Base-by-base conservation (phyloP, 1,140 invertebrate genomes). In the Dinothrombium tinctorium region DNA sequence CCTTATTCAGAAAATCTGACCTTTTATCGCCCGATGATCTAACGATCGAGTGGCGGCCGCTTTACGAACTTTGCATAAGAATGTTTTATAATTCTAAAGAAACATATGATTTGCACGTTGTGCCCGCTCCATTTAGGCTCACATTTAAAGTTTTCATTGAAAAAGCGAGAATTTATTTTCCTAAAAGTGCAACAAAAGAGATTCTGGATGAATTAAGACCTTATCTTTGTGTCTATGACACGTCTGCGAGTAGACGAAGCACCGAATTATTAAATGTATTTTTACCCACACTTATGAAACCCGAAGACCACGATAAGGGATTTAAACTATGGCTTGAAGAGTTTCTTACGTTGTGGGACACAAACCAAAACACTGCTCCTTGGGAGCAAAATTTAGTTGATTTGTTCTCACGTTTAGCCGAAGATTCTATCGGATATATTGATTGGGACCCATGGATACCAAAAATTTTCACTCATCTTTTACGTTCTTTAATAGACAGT, bases 361-460 rank as follows among this genome's bases (percentile, higher is more conserved):
- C 67, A 6, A 78, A 70, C 55, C 69, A 73, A 47, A 81, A 76
- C 56, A 59, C 65, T 9, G 65, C 66, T 3, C 53, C 57, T 14
- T 81, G 76, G 67, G 74, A 81, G 58, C 51, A 76, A 71, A 63
- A 69, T 43, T 61, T 86, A 47, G 68, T 80, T 54, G 62, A 61
- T 42, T 55, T 86, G 25, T 72, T 89, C 53, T 65, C 75, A 2
- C 65, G 69, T 42, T 55, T 86, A 5, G 73, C 81, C 1, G 60
- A 61, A 42, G 61, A 69, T 44, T 81, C 76, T 55, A 72, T 82
- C 42, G 83, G 84, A 1, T 72, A 73, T 29, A 73, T 92, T 40
- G 72, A 92, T 51, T 94, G 83, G 82, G 69, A 72, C 43, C 75
- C 76, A 0, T 67, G 81, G 52, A 64, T 82, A 24, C 71, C 78